Base-by-base conservation (phyloP, 2,888 invertebrate genomes). In the Hydrotaea cyrtoneurina region DNA sequence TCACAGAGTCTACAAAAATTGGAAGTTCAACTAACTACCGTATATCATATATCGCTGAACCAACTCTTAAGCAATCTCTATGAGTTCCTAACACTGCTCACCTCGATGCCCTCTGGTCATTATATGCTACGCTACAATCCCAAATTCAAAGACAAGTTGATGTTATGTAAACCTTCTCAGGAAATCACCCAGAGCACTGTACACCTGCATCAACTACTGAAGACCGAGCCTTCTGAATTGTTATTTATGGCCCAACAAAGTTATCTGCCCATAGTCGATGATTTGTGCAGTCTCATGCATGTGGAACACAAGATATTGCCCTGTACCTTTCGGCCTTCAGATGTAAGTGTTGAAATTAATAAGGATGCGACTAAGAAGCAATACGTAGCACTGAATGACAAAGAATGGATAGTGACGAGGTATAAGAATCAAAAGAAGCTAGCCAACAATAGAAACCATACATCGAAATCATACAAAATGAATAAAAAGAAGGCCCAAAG, bases 101-200 rank as follows among this genome's bases (percentile, higher is more conserved):
- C 69, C 10, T 86, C 84, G 1, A 82, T 90, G 11, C 55, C 88
- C 0, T 43, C 76, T 0, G 91, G 91, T 0, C 87, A 89, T 5
- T 91, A 90, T 79, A 73, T 91, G 19, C 73, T 91, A 19, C 89
- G 91, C 0, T 88, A 86, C 71, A 88, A 88, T 50, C 57, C 86
- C n/a, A 90, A 89, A 59, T 89, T 87, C 57, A 86, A 79, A 2
- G 89, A 91, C 3, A 89, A 89, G 43, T 84, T 92, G 0, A 74
- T 91, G 62, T 83, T 91, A 0, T 90, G 91, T n/a, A 80, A 79
- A 0, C 87, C 89, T 2, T 82, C 88, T 0, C 23, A 69, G 19
- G 88, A 88, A 15, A 74, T 84, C 0, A 86, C 88, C 0, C 46
- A 87, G 7, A 87, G 89, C 17, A 87, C 89, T 1, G 83, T 91